Evolutionary conservation across 2,888 invertebrate genomes (phyloP), one percentile per base, ranked within the genome.

Genomic region (Agriopis marginaria): DNA sequence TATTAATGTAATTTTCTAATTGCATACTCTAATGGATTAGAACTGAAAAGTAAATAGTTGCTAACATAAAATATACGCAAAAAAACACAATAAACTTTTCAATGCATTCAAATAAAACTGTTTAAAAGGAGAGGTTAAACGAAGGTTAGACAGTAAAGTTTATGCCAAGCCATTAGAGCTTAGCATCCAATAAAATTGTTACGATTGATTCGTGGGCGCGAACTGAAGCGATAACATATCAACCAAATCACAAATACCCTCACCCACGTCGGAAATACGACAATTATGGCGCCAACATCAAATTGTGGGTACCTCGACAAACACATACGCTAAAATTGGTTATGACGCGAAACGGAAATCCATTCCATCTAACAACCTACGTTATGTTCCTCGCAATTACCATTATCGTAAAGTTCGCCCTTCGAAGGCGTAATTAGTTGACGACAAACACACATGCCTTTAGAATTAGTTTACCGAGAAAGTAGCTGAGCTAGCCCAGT

Each of bases 171-270:
- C 68, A 75, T 74, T 75, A 75, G 63, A 62, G 63, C 66, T 65
- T 71, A 72, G 72, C 50, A 62, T 65, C 70, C 70, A 76, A 69
- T 77, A 78, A 75, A 73, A 74, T 59, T 64, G 66, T 75, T 74
- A 71, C 76, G 72, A 78, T 72, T 74, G 71, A 70, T 69, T 63
- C 72, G 77, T 79, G 65, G 75, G 77, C 73, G 78, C 61, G 47
- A 72, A 70, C 53, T 59, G 56, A 55, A 47, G 61, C 58, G 74
- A 76, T 74, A 77, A 77, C 68, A 62, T 72, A 75, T 75, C 61
- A 70, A 72, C 64, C 32, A 58, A 64, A 71, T 70, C 68, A 53
- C 63, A 45, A 55, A 54, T 51, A 61, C 55, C 50, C 45, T 6
- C 55, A 47, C 51, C 66, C 55, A 66, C 60, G 61, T 42, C 58